phyloP scores from a whole-genome alignment of 1,140 invertebrate species.

The Zaprionus kolodkinae region DNA sequence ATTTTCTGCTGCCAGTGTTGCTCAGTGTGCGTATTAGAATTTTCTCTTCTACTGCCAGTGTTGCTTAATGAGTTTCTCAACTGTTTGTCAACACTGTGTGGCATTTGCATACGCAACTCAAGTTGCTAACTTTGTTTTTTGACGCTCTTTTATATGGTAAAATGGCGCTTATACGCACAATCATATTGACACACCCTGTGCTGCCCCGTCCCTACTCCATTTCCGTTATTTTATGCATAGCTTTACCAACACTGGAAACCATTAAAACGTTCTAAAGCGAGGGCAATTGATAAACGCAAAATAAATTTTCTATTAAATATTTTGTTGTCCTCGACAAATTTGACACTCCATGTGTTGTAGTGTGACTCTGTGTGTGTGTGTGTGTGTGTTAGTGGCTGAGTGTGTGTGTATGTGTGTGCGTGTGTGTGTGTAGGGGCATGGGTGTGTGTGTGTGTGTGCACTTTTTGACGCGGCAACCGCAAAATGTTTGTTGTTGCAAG shows the following conservation, averaged over 20 bases:
- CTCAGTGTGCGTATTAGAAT: too few species aligned
- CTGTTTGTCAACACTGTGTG: not conserved
- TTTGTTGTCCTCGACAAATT: conserved; percentile 1
- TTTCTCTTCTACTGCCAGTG: not conserved
- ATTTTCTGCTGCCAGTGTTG: not conserved
- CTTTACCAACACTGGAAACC: not conserved
- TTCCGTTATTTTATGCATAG: not conserved
- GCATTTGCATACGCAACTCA: not conserved
- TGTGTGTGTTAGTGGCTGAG: too few species aligned
- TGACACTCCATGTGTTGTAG: not conserved
- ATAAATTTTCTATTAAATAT: conserved; percentile 27
- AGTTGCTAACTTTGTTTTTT: not conserved
- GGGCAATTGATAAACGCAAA: conserved; percentile 8
- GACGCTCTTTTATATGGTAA: not conserved
- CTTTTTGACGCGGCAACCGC: conserved; percentile 26
- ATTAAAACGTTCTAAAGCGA: not conserved
- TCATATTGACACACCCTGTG: not conserved
- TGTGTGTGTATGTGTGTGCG: too few species aligned
- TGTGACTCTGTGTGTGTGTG: too few species aligned
- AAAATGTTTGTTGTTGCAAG: conserved; percentile 34
- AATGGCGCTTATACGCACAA: not conserved
- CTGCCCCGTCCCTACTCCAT: not conserved
- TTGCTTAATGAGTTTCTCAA: not conserved
- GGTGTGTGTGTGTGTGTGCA: not conserved
- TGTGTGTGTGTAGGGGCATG: not conserved